A percentile compares a stretch with the other conserved stretches of the same genome.
These are phyloP conservation scores for Vidua chalybeata DNA, from an alignment of 2,113 vertebrate species.

Conservation along the genomic window DNA sequence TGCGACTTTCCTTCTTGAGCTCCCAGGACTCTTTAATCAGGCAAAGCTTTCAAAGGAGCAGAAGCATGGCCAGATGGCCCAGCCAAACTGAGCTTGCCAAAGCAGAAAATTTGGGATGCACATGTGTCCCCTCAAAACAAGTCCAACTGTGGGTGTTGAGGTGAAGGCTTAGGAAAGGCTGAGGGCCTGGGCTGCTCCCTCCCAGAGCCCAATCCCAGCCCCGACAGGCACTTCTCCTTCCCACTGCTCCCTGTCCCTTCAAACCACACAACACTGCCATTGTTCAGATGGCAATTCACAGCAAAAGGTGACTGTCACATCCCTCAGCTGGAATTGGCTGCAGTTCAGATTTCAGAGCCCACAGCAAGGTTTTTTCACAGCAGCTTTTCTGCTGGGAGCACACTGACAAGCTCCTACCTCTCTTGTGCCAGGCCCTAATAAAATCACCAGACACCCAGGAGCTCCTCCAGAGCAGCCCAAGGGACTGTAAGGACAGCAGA, in stretches of 20 bases:
- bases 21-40: slow-evolving; percentile 10
- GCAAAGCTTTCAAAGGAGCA: slow-evolving; percentile 19
- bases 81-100: neutral
- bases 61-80: neutral
- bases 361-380: slow-evolving; percentile 15
- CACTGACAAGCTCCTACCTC: slow-evolving; percentile 22
- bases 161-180: neutral
- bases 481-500: slow-evolving; percentile 28
- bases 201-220: neutral
- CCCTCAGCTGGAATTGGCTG: slow-evolving; percentile 19
- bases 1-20: neutral
- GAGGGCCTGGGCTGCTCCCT: neutral
- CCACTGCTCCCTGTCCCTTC: neutral
- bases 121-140: neutral
- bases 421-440: slow-evolving; percentile 27
- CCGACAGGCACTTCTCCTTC: neutral
- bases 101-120: neutral
- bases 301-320: neutral
- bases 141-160: neutral
- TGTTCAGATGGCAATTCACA: slow-evolving; percentile 35
- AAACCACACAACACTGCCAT: slow-evolving; percentile 25
- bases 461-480: slow-evolving; percentile 32
- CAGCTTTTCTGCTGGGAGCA: slow-evolving; percentile 23
- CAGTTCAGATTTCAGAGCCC: slow-evolving; percentile 33
- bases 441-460: slow-evolving; percentile 33